Base-by-base conservation (phyloP, 2,797 vertebrate species). In the Florisuga fusca region DNA sequence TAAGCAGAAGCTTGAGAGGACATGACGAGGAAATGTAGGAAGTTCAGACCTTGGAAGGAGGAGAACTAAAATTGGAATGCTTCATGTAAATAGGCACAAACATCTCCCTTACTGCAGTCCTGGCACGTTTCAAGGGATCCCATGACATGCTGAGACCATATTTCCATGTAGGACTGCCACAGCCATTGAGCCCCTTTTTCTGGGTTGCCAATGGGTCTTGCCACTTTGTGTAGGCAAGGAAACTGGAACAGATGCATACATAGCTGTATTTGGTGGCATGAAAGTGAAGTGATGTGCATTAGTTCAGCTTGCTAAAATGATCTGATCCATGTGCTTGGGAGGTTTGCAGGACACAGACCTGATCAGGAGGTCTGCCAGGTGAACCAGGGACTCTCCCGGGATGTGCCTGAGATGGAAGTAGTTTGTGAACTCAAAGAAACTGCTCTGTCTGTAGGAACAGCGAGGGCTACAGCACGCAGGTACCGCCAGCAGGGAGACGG, bases 261-360 rank as follows among this genome's bases (percentile, higher is more conserved):
- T 0, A 6, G n/a, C 15, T 6, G 2, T 12, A 13, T 19, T 7
- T 16, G 45, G 38, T 8, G 38, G 17, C 21, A 8, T 2, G 25
- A 8, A 29, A 25, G 11, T 3, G 22, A 38, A 15, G 2, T 3
- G 15, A 25, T 0, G 1, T 1, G 6, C 14, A 0, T 5, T 5
- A 15, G 18, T 46, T 18, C 58, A 29, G 23, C n/a, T 58, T 21
- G 13, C 27, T 33, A 2, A 41, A 9, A 26, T 1, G 25, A 26
- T 15, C 22, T 6, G 2, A 14, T 0, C 5, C 29, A 15, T 23
- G n/a, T 1, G 2, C 26, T 9, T 3, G 11, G 23, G 34, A 45
- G 27, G 23, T 51, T 7, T 8, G 20, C 33, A 9, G 19, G 15
- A 12, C 15, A 9, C 7, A 7, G 18, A 25, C 19, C n/a, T 1